Evolutionary conservation across 2,797 vertebrate genomes (phyloP).

Genomic region (Rhinophrynus dorsalis): DNA sequence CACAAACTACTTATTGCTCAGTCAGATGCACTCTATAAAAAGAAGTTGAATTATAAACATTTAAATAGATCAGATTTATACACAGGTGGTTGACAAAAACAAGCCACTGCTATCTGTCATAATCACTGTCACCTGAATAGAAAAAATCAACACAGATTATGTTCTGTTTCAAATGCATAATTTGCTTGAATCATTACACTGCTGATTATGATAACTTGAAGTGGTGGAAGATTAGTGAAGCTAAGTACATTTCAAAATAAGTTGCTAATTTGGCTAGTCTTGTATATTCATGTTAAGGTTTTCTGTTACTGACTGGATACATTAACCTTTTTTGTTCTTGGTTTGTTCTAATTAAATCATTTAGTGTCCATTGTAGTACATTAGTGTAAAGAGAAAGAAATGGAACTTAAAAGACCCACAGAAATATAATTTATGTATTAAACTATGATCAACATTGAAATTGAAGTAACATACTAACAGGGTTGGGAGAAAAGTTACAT

Average conservation of each 20-base stretch:
- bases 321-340: not conserved
- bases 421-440: too few species aligned
- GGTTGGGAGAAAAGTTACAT: too few species aligned
- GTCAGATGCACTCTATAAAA: conserved; percentile 18
- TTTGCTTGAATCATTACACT: conserved; percentile 9
- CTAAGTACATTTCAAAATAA: conserved; percentile 9
- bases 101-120: conserved; percentile 31
- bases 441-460: too few species aligned
- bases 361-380: too few species aligned
- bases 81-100: conserved; percentile 41
- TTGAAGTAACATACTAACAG: too few species aligned
- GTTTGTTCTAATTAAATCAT: too few species aligned
- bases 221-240: conserved; percentile 18
- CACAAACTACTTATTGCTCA: not conserved
- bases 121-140: conserved; percentile 39
- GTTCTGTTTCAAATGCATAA: conserved; percentile 7
- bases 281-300: not conserved
- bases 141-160: conserved; percentile 30
- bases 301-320: too few species aligned
- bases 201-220: conserved; percentile 27
- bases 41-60: conserved; percentile 24
- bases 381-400: too few species aligned
- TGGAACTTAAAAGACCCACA: too few species aligned
- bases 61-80: conserved; percentile 13
- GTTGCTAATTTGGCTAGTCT: not conserved